Base-by-base conservation (phyloP, 2,888 invertebrate genomes). In the Ashinkailepas kermadecensis region DNA sequence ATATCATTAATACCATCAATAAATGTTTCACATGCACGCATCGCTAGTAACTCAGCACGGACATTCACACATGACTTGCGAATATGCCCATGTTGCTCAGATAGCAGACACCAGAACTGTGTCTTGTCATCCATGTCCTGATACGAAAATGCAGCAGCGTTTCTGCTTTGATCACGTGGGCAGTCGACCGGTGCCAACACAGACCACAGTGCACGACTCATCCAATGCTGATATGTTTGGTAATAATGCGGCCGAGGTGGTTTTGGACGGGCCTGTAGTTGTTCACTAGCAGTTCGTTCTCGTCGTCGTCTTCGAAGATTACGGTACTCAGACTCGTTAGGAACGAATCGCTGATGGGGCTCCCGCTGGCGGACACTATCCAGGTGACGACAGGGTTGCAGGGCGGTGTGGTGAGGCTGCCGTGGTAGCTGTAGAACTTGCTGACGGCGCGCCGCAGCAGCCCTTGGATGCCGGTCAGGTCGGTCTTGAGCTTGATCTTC, bases 401-500 rank as follows among this genome's bases (percentile, higher is more conserved):
- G 56, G 74, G 74, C 56, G 74, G 74, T 21, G 74, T 74, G 74
- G 74, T 74, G 12, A 74, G 74, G 74, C 74, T 74, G 74, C 74
- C 74, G 74, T 74, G 74, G 56, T 74, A 74, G 56, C 74, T 74
- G 54, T 21, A 21, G 74, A 21, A 74, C 74, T 4, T 39, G 15
- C 9, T 8, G 15, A 74, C 74, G 9, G 74, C 74, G 0, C 56
- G 18, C 10, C 21, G 15, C 9, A 74, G 74, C 56, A 74, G 56
- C 6, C 3, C 9, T 21, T 54, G 9, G 9, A 74, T 11, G 8
- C 10, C 18, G 6, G 23, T 4, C 10, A 74, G 56, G 74, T 74
- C 74, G 9, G 74, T 56, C 1, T 3, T 2, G 2, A 25, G 9
- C 10, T 13, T 54, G 12, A 54, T 8, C 56, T 74, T 74, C 56